phyloP scores from a whole-genome alignment of 64 coral and sea anemone genomes.

The Montipora foliosa region DNA sequence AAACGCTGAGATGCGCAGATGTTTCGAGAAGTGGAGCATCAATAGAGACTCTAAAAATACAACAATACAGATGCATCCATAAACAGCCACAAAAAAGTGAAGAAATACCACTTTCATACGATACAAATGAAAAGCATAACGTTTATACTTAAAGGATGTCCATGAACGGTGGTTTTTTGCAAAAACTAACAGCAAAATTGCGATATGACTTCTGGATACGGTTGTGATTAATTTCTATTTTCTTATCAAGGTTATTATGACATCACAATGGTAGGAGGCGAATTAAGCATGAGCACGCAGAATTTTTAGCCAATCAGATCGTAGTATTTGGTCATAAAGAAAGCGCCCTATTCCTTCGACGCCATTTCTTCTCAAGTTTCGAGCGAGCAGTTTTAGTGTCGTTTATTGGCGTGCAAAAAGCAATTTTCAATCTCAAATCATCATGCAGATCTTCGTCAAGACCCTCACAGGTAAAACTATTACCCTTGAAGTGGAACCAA shows the following conservation, averaged over 20 bases:
- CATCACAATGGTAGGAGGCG: not conserved
- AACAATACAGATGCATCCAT: not conserved
- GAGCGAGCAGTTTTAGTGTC: no score
- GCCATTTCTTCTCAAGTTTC: slow-evolving; percentile 49
- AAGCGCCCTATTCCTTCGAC: slow-evolving; percentile 31
- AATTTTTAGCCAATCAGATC: slow-evolving; percentile 64
- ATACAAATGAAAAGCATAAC: not conserved
- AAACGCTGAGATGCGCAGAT: not conserved
- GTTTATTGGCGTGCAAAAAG: not conserved
- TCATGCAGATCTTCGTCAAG: slow-evolving; percentile 82
- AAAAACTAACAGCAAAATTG: not conserved
- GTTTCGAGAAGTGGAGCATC: not conserved
- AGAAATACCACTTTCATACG: not conserved
- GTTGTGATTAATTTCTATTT: slow-evolving; percentile 20
- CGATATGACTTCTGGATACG: not conserved
- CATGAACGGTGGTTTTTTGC: not conserved
- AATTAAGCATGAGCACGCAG: not conserved
- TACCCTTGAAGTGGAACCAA: slow-evolving; percentile 84
- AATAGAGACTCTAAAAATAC: not conserved
- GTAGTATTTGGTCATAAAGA: slow-evolving; percentile 6
- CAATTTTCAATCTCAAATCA: slow-evolving; percentile 9
- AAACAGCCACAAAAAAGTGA: not conserved
- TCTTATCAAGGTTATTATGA: slow-evolving; percentile 35
- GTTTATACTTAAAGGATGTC: not conserved
- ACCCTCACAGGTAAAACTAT: slow-evolving; percentile 82